A percentile compares a stretch with the other conserved stretches of the same genome.
Conservation (phyloP, 2,113 vertebrate species). For the Calidris pygmaea region DNA sequence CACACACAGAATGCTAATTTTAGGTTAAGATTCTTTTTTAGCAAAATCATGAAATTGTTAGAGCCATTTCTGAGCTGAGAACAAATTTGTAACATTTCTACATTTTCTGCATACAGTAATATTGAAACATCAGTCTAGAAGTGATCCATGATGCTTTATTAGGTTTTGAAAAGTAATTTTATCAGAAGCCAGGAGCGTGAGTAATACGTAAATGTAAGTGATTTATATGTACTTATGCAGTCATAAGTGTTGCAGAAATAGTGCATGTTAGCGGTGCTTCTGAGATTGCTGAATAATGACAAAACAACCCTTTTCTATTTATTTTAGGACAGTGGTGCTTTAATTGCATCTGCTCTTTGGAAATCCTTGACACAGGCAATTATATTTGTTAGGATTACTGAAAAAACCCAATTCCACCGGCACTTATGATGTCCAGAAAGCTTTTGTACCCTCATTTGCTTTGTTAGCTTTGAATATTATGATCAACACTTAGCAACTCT, state of each 20-base stretch:
- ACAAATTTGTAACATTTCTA: background rate
- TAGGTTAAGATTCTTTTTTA: conserved; percentile 9
- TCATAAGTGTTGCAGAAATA: background rate
- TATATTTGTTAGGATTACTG: background rate
- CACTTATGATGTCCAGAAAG: background rate
- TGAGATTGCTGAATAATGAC: background rate
- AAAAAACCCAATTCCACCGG: background rate
- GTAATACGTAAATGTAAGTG: background rate
- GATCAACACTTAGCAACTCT: background rate
- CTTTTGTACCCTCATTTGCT: background rate
- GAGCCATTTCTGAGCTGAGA: conserved; percentile 6
- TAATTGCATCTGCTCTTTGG: background rate
- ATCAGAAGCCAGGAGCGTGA: conserved; percentile 32
- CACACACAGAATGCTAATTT: conserved; percentile 9
- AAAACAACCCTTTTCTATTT: conserved; percentile 19
- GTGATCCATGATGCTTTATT: conserved; percentile 43
- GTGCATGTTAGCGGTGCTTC: background rate
- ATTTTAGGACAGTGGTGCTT: background rate
- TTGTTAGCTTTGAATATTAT: background rate
- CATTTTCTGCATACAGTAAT: background rate
- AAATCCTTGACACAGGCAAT: background rate
- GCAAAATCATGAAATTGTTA: background rate
- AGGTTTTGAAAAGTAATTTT: conserved; percentile 36
- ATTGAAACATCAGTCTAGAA: background rate
- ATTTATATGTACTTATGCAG: background rate